Evolutionary conservation across 2,888 invertebrate species (phyloP), one percentile per base, ranked within the genome.

Genomic region (Cantharis lateralis): DNA sequence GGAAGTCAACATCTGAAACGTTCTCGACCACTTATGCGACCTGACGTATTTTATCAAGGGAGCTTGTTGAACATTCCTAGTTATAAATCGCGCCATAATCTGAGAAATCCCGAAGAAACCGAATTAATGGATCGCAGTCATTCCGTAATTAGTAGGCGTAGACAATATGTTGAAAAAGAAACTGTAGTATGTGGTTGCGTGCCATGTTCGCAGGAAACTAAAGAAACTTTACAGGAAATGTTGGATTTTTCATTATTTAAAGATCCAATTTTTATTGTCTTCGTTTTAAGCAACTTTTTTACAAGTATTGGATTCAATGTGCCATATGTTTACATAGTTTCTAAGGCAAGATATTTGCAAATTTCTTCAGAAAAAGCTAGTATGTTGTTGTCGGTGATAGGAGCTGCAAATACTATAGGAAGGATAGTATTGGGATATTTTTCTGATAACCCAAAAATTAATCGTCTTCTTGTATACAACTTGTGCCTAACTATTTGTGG

Each of bases 291-390:
- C 62, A 99, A 99, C 89, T 97, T 99, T 87, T 93, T 96, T 86
- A 97, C 97, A 64, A 98, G 96, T 86, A 94, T 98, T 85, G 98
- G 98, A 78, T 98, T 97, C 90, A 96, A 97, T 87, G 93, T 98
- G 85, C 98, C 98, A 48, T 97, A 97, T 86, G 93, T 97, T 72
- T 98, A 95, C 86, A 91, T 95, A 77, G 93, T 94, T 82, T 92
- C 95, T 69, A 92, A 94, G 89, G 95, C 95, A 11, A 90, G 93
- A 77, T 87, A 87, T 0, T 85, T 93, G 71, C 90, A 89, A 1
- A 88, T 95, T 32, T 85, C 88, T 15, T 90, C 91, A 73, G 88
- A 90, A 13, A 85, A 91, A 63, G 92, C 94, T 5, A 93, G 94
- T 82, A 93, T 92, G 84, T 89, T 97, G 75, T 90, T 97, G 80